These are phyloP conservation scores for Actinopyga echinites DNA, from an alignment of 53 echinoderm and acorn worm genomes.

Conservation along the genomic window DNA sequence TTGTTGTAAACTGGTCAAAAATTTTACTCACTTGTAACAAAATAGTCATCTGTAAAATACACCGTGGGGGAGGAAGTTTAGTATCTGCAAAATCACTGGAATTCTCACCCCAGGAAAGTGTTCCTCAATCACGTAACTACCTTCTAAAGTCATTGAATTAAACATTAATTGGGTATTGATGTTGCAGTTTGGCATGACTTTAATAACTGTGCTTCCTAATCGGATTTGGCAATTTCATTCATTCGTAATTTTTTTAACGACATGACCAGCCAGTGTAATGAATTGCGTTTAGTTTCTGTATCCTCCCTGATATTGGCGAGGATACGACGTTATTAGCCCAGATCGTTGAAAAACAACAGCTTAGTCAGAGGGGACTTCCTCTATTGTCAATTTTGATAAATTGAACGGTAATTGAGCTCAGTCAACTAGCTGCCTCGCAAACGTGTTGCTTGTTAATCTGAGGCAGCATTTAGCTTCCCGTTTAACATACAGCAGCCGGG, in stretches of 20 bases:
- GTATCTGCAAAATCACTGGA: no score
- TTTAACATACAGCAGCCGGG: no score
- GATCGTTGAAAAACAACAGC: slow-evolving; percentile 20
- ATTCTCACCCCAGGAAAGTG: no score
- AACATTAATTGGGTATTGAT: no score
- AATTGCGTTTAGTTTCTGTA: not conserved
- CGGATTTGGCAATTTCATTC: slow-evolving; percentile 14
- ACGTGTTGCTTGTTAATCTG: slow-evolving; percentile 27
- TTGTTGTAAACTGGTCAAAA: no score
- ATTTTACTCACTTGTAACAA: no score
- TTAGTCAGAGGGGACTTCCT: slow-evolving; percentile 28
- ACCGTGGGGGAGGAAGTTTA: no score
- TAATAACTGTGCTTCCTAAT: not conserved
- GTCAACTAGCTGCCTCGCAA: not conserved
- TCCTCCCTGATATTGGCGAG: slow-evolving; percentile 21
- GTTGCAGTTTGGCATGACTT: no score
- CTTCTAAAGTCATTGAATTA: no score
- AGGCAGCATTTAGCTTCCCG: no score
- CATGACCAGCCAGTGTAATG: slow-evolving; percentile 12
- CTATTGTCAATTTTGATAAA: slow-evolving; percentile 26
- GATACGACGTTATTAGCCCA: slow-evolving; percentile 15
- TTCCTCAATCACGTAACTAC: no score
- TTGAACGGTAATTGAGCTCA: slow-evolving; percentile 31
- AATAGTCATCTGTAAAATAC: no score
- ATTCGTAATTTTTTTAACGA: slow-evolving; percentile 9